Evolutionary conservation across 2,113 vertebrate species (phyloP).

Genomic region (Motacilla tschutschensis): DNA sequence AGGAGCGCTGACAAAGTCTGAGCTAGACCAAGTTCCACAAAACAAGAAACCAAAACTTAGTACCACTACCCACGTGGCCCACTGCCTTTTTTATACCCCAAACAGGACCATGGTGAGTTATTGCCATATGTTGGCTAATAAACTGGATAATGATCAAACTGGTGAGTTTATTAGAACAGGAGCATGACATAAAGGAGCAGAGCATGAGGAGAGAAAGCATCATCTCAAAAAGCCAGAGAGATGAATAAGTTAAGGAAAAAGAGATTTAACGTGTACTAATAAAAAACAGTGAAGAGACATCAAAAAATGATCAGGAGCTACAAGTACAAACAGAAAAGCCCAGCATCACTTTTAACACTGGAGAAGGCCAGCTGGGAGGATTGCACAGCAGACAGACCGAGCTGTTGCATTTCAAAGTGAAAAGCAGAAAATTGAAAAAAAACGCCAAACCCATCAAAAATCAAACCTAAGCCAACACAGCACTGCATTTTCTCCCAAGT

Average conservation of each 20-base stretch:
- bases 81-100: not conserved
- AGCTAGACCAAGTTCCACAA: not conserved
- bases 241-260: slow-evolving; percentile 11
- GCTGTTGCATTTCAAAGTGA: not conserved
- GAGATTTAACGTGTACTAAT: slow-evolving; percentile 13
- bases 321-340: slow-evolving; percentile 21
- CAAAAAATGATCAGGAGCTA: slow-evolving; percentile 22
- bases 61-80: not conserved
- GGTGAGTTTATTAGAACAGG: not conserved
- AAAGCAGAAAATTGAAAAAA: not conserved
- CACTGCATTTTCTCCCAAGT: not conserved
- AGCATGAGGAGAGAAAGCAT: not conserved
- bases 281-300: slow-evolving; percentile 10
- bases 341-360: not conserved
- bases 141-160: not conserved
- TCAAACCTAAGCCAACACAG: not conserved
- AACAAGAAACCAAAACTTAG: not conserved
- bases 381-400: rapidly evolving
- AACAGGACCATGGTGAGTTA: not conserved
- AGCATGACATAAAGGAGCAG: not conserved
- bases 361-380: slow-evolving; percentile 13
- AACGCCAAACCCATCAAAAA: not conserved
- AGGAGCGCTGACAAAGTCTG: not conserved
- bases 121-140: not conserved
- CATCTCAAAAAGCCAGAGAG: not conserved